These are phyloP conservation scores for Apostichopus parvimensis DNA, from an alignment of 35 echinoderm and acorn worm species.

Conservation along the genomic window DNA sequence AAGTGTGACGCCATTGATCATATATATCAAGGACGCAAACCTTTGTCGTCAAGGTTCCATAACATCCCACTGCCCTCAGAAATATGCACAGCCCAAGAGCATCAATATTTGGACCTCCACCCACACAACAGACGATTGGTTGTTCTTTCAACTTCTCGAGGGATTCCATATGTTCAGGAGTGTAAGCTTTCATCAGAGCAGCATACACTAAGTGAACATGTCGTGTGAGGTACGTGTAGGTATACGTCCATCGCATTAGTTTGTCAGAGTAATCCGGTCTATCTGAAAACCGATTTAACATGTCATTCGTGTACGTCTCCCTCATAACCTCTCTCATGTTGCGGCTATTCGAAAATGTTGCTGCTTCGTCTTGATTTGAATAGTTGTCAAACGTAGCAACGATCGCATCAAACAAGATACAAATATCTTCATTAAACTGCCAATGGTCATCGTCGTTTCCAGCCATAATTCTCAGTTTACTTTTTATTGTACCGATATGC, in stretches of 20 bases:
- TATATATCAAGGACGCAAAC: neutral
- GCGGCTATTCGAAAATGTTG: neutral
- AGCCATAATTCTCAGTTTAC: no score
- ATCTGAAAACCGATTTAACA: neutral
- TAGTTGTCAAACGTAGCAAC: neutral
- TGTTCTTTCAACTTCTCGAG: neutral
- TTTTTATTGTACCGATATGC: no score
- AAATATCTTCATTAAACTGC: neutral
- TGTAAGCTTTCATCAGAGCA: neutral
- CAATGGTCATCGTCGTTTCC: neutral
- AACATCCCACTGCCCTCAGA: neutral
- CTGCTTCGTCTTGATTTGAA: neutral
- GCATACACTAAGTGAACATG: neutral
- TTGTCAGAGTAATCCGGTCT: neutral
- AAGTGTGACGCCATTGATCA: neutral
- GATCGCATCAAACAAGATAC: neutral
- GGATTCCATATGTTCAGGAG: neutral
- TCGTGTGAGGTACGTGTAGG: neutral
- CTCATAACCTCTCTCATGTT: neutral
- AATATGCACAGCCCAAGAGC: neutral
- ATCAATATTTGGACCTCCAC: neutral
- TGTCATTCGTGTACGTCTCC: neutral
- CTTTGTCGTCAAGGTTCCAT: neutral
- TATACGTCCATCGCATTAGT: neutral
- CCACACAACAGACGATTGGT: neutral